Evolutionary conservation across 2,888 invertebrate species (phyloP), one percentile per base, ranked within the genome.

Genomic region (Papilio gigon): DNA sequence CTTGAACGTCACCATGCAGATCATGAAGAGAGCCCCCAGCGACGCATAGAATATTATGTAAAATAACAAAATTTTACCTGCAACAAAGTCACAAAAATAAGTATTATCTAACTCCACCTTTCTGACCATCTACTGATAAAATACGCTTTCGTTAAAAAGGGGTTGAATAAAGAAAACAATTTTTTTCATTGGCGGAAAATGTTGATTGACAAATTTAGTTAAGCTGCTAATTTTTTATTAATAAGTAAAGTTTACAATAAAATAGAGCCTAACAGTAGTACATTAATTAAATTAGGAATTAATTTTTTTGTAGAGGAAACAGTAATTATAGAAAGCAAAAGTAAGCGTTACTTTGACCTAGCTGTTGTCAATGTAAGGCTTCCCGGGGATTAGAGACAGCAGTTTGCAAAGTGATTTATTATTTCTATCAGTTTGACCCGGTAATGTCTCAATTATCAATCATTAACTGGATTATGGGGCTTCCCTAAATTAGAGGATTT

Each of bases 31-130:
- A 0, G 97, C 96, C 42, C 95, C 95, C 77, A 99, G 93, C 68
- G 95, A 95, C 30, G 95, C 93, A 86, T 98, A 99, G 93, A 99
- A 99, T 79, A 98, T 94, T 71, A 95, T 79, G 92, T 99, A 99
- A 93, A 99, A 99, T 50, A 97, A 87, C 60, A 97, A 93, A 82
- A 99, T 97, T 93, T 98, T 98, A 68, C 95, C 98, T 98, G 93
- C 59, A 94, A 91, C 62, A 63, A 68, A 27, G 22, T 50, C 2
- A 14, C 5, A n/a, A n/a, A 53, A 12, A 27, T n/a, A n/a, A n/a
- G n/a, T n/a, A n/a, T n/a, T n/a, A n/a, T n/a, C n/a, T n/a, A n/a
- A n/a, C n/a, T n/a, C n/a, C n/a, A n/a, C n/a, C n/a, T n/a, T n/a
- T n/a, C n/a, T n/a, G n/a, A n/a, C n/a, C n/a, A n/a, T n/a, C n/a